Conservation (phyloP, 2,113 vertebrate species). For the Promerops cafer region DNA sequence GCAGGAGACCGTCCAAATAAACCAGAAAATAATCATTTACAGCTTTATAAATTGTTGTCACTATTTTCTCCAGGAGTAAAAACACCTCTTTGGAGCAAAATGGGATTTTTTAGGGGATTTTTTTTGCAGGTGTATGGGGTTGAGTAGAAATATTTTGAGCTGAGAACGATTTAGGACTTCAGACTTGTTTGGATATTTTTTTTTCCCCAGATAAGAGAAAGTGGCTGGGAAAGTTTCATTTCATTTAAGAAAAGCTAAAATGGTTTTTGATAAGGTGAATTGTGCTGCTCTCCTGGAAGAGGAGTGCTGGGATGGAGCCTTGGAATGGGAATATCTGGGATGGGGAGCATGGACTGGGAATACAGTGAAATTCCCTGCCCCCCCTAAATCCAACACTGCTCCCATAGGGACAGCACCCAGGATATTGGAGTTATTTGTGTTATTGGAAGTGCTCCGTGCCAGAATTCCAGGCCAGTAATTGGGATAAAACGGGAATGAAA, state of each 20-base stretch:
- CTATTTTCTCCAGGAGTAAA: neutral
- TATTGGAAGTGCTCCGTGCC: fast-evolving
- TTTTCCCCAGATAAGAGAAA: neutral
- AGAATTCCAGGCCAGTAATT: neutral
- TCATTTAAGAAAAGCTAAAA: neutral
- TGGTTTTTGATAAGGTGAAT: neutral
- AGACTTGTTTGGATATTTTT: neutral
- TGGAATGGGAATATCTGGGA: neutral
- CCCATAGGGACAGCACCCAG: neutral
- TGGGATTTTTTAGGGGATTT: neutral
- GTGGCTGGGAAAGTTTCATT: neutral
- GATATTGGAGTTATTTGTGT: neutral
- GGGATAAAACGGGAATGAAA: neutral
- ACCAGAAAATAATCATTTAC: neutral
- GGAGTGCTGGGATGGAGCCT: neutral
- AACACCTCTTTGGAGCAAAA: neutral
- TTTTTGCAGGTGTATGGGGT: neutral
- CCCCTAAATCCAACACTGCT: fast-evolving
- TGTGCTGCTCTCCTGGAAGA: neutral
- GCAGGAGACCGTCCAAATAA: neutral
- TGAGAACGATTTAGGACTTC: neutral
- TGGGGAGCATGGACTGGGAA: fast-evolving
- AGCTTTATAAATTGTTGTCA: neutral
- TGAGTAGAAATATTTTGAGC: neutral
- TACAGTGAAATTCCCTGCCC: fast-evolving